Conservation (phyloP, 2,888 invertebrate genomes). For the Junonia oenone region DNA sequence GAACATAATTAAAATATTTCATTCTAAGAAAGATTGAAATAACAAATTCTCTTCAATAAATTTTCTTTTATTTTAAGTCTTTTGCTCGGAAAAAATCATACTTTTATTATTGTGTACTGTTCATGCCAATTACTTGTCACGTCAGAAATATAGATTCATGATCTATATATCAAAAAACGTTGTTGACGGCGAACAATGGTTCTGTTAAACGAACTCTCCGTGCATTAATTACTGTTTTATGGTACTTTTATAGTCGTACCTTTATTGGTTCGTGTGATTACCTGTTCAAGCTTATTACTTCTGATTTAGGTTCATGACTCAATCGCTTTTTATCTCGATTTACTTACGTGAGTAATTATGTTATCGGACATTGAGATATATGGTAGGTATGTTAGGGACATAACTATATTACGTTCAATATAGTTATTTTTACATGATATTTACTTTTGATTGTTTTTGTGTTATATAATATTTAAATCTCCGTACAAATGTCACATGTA, state of each 20-base stretch:
- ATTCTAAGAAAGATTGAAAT: not conserved
- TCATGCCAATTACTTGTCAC: not conserved
- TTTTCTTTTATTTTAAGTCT: no score
- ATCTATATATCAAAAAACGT: conserved; percentile 1
- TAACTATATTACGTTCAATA: no score
- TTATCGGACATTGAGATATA: not conserved
- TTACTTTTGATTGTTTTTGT: no score
- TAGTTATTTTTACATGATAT: no score
- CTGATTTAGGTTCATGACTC: conserved; percentile 57
- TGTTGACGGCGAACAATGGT: conserved; percentile 40
- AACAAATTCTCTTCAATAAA: no score
- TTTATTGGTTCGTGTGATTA: conserved; percentile 68
- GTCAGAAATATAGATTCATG: not conserved
- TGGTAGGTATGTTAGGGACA: no score
- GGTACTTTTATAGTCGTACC: conserved; percentile 59
- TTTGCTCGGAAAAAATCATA: no score
- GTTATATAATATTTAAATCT: no score
- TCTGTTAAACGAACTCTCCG: conserved; percentile 63
- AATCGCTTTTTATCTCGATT: conserved; percentile 35
- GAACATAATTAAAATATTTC: not conserved
- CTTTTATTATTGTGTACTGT: no score
- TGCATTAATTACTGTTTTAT: conserved; percentile 72
- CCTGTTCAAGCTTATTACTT: conserved; percentile 59
- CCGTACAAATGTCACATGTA: no score
- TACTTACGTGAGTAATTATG: conserved; percentile 9